Evolutionary conservation across 2,888 invertebrate species (phyloP), one percentile per base, ranked within the genome.

Genomic region (Temnothorax unifasciatus): DNA sequence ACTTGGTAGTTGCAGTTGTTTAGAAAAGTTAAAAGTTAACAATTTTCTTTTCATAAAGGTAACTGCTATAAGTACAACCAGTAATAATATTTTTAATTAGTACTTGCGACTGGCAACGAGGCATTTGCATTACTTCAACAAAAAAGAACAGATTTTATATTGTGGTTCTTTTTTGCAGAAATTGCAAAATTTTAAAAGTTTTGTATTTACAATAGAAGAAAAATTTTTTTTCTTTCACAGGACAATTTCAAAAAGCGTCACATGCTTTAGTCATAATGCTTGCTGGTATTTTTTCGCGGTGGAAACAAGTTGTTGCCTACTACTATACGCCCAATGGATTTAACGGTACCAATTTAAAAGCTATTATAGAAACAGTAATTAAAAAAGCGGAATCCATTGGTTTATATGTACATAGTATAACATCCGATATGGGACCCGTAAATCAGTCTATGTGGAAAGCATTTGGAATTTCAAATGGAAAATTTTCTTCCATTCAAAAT

Each of bases 251-350:
- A 50, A 38, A 68, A 44, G 83, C 83, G 9, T 38, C 59, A n/a
- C 69, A 85, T 41, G 83, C 25, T 11, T 50, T 86, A 21, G 85
- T 87, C 11, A 64, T 83, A 38, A 82, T 87, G 85, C 52, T 85
- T 38, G 84, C 68, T 61, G 82, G 87, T 9, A 52, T 84, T 47
- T 63, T 50, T 68, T 59, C 73, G 4, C 25, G 76, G 3, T 64
- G 76, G 76, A 76, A 76, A 61, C 63, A 57, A 61, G 47, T 75
- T 75, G 63, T 75, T 63, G 75, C 75, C 0, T 75, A 61, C 25
- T 63, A 76, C 21, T 76, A 41, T 34, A 76, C 76, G 5, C 50
- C 64, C 15, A 63, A 76, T 50, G 44, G 64, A 47, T 76, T 64
- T 47, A 18, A 41, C n/a, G 44, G n/a, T 64, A 4, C 63, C 2